These are phyloP conservation scores for Gryon sp. DNA, from an alignment of 1,140 invertebrate genomes.

Conservation along the genomic window DNA sequence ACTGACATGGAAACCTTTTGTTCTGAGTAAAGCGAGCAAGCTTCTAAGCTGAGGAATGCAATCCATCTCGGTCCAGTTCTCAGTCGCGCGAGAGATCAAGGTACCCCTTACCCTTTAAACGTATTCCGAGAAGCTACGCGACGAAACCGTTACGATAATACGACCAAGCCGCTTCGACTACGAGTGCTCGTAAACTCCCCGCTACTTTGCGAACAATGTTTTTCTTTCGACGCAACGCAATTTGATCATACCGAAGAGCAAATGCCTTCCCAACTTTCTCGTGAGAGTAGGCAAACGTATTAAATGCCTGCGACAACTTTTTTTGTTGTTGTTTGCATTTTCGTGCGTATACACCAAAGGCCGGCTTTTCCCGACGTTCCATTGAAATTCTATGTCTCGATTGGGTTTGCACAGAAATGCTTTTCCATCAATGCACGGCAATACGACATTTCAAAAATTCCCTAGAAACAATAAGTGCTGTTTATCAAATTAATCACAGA, in stretches of 20 bases:
- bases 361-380: too few species aligned
- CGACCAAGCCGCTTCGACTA: slow-evolving; percentile 13
- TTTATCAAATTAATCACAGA: too few species aligned
- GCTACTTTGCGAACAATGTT: slow-evolving; percentile 24
- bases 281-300: slow-evolving; percentile 21
- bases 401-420: too few species aligned
- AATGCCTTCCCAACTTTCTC: slow-evolving; percentile 24
- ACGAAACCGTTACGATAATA: slow-evolving; percentile 58
- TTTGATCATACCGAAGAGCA: slow-evolving; percentile 6
- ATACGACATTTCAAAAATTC: too few species aligned
- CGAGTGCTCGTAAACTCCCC: slow-evolving; percentile 27
- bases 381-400: too few species aligned
- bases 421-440: too few species aligned
- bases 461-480: too few species aligned
- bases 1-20: slow-evolving; percentile 14
- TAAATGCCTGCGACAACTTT: slow-evolving; percentile 25
- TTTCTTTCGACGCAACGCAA: slow-evolving; percentile 12
- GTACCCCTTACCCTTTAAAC: slow-evolving; percentile 33
- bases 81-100: slow-evolving; percentile 44
- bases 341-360: too few species aligned
- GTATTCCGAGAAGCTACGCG: slow-evolving; percentile 38
- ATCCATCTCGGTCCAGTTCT: slow-evolving; percentile 45
- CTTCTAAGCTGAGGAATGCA: slow-evolving; percentile 51
- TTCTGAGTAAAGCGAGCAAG: slow-evolving; percentile 14
- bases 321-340: too few species aligned